phyloP scores from a whole-genome alignment of 2,888 invertebrate genomes.

The Chrysomela aeneicollis region DNA sequence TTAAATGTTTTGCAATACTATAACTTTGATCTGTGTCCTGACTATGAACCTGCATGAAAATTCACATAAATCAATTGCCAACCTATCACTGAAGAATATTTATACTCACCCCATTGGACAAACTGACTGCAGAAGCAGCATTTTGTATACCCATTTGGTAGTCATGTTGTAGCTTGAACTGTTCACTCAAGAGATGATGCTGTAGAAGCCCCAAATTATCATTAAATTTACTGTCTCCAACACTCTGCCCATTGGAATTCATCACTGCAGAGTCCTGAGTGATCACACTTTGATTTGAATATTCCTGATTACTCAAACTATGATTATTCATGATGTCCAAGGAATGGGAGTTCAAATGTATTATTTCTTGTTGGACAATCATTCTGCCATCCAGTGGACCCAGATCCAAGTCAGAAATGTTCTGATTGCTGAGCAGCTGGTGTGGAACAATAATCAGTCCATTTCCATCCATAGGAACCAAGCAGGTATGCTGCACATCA shows the following conservation, averaged over 20 bases:
- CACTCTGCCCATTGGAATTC: constrained; percentile 36
- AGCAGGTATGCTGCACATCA: constrained; percentile 33
- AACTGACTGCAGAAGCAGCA: constrained; percentile 22
- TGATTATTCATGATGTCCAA: constrained; percentile 56
- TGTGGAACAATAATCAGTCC: constrained; percentile 55
- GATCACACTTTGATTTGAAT: constrained; percentile 55
- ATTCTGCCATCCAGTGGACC: constrained; percentile 51
- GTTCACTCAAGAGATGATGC: constrained; percentile 51
- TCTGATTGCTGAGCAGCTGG: constrained; percentile 51
- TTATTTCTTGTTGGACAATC: constrained; percentile 55
- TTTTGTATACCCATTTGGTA: constrained; percentile 40
- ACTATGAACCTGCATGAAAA: background rate
- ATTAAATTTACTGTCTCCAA: constrained; percentile 46
- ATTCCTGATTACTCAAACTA: constrained; percentile 54
- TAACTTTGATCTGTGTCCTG: constrained; percentile 10
- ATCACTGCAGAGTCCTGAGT: constrained; percentile 49
- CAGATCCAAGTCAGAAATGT: constrained; percentile 54
- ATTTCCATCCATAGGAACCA: constrained; percentile 42
- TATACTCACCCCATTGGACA: constrained; percentile 35
- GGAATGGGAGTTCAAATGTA: constrained; percentile 52
- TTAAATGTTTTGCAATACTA: constrained; percentile 8
- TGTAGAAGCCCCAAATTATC: constrained; percentile 53
- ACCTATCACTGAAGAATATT: background rate
- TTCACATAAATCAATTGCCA: background rate
- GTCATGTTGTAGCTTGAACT: constrained; percentile 48